Percentiles rank a stretch among this genome's conserved stretches.
phyloP scores from a whole-genome alignment of 2,888 invertebrate genomes.

The Thyatira batis region DNA sequence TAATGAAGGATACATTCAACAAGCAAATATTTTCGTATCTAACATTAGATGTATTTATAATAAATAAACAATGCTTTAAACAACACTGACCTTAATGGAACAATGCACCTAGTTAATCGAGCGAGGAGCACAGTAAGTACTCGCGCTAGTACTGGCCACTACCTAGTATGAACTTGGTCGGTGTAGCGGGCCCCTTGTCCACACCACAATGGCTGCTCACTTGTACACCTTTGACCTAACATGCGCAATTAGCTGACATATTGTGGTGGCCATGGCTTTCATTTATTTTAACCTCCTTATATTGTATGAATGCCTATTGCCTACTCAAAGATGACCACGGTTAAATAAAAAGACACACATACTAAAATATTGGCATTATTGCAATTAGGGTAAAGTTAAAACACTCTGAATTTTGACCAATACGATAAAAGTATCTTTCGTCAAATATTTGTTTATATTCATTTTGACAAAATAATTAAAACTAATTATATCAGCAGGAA shows the following conservation, averaged over 20 bases:
- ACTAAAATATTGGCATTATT: no score
- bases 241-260: background rate
- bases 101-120: background rate
- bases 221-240: background rate
- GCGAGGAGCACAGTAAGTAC: background rate
- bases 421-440: no score
- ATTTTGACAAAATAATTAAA: no score
- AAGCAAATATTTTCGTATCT: no score
- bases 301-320: no score
- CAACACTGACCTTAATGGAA: background rate
- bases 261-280: background rate
- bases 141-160: background rate
- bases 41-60: no score
- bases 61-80: background rate
- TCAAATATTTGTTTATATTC: no score
- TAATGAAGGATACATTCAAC: no score
- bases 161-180: background rate
- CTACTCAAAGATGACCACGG: background rate
- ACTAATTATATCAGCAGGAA: no score
- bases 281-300: background rate
- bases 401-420: no score
- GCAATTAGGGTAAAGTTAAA: no score
- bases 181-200: background rate
- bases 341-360: background rate
- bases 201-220: background rate